Conservation (phyloP, 2,797 vertebrate species). For the Steatocranus sp. region DNA sequence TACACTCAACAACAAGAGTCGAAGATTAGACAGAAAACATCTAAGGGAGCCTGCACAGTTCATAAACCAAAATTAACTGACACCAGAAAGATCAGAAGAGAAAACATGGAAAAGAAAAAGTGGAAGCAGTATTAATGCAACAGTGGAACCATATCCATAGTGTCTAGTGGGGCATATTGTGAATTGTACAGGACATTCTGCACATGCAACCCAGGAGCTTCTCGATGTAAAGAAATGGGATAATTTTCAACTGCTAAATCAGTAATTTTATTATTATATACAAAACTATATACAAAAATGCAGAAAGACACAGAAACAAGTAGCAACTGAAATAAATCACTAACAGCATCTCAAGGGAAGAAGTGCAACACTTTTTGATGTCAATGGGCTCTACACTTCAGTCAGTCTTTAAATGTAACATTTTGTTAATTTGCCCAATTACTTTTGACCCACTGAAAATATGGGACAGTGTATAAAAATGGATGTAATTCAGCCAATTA, state of each 20-base stretch:
- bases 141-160: background rate
- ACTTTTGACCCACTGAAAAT: background rate
- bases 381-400: background rate
- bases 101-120: background rate
- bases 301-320: background rate
- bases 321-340: background rate
- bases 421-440: background rate
- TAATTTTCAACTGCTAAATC: background rate
- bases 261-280: background rate
- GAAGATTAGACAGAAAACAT: background rate
- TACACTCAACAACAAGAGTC: background rate
- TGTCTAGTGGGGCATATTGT: background rate
- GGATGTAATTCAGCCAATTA: background rate
- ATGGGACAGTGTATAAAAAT: background rate
- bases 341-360: background rate
- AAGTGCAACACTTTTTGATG: background rate
- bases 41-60: background rate
- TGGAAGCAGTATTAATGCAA: background rate
- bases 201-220: background rate
- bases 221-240: background rate
- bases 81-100: background rate
- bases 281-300: background rate
- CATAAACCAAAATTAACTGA: background rate
- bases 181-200: background rate
- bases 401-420: background rate